Conservation (phyloP, 2,113 vertebrate species). For the Myrmecobius fasciatus region DNA sequence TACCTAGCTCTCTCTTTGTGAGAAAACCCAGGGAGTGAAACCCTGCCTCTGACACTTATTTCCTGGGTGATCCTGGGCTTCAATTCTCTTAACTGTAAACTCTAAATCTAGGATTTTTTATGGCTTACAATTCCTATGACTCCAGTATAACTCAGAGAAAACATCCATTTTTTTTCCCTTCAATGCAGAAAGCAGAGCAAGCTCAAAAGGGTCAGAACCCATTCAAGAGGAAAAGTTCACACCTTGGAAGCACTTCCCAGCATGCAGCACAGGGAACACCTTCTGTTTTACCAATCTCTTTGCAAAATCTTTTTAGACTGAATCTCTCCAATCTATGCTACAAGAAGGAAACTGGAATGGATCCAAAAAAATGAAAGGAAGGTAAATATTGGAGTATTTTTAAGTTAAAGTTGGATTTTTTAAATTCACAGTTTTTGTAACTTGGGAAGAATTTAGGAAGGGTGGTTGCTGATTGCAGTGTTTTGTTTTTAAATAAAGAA, state of each 20-base stretch:
- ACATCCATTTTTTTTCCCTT: background rate
- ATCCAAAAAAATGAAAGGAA: background rate
- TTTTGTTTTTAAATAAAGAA: background rate
- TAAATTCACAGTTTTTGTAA: background rate
- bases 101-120: background rate
- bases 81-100: background rate
- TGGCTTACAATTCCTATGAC: background rate
- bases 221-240: background rate
- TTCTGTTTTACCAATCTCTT: background rate
- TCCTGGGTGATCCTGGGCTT: background rate
- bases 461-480: background rate
- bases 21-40: background rate
- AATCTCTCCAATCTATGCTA: background rate
- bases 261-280: background rate
- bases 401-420: background rate
- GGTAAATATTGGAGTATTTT: background rate
- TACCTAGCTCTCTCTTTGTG: background rate
- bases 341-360: background rate
- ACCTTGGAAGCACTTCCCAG: background rate
- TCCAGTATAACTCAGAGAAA: background rate
- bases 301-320: background rate
- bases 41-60: background rate
- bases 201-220: background rate
- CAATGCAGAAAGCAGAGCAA: background rate
- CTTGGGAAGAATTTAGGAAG: background rate